phyloP scores from a whole-genome alignment of 2,113 vertebrate genomes.

The Enhydra lutris region DNA sequence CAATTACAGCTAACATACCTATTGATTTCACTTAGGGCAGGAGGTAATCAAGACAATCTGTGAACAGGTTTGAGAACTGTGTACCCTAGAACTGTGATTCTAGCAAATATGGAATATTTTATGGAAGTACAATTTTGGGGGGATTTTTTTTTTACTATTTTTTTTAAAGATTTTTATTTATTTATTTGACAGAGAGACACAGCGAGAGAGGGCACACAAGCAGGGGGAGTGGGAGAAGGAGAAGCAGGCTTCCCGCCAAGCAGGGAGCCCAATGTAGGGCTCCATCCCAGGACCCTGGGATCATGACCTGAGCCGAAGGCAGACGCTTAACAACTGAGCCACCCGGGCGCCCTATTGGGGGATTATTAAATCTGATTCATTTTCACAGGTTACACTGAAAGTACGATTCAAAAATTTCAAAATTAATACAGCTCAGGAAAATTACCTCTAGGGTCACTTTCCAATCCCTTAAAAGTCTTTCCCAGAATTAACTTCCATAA shows the following conservation, averaged over 20 bases:
- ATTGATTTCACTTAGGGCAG: not conserved
- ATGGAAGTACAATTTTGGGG: not conserved
- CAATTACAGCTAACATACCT: not conserved
- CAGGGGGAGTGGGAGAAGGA: no score
- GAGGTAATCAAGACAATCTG: not conserved
- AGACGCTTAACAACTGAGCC: no score
- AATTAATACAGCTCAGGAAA: not conserved
- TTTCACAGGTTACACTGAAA: not conserved
- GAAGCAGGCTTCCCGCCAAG: no score
- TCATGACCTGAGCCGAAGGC: no score
- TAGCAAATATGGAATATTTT: not conserved
- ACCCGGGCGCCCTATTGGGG: not conserved
- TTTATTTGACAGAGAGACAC: no score
- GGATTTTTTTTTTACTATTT: not conserved
- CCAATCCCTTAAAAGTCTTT: not conserved
- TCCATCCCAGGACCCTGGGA: no score
- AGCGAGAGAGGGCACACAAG: no score
- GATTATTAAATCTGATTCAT: slow-evolving; percentile 27
- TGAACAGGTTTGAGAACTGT: not conserved
- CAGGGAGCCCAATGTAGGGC: no score
- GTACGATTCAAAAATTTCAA: slow-evolving; percentile 3
- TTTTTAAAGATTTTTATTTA: no score
- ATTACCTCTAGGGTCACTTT: not conserved
- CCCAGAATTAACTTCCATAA: not conserved
- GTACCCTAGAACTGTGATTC: not conserved